These are phyloP conservation scores for Patiria miniata DNA, from an alignment of 35 echinoderm and acorn worm species.

Conservation along the genomic window DNA sequence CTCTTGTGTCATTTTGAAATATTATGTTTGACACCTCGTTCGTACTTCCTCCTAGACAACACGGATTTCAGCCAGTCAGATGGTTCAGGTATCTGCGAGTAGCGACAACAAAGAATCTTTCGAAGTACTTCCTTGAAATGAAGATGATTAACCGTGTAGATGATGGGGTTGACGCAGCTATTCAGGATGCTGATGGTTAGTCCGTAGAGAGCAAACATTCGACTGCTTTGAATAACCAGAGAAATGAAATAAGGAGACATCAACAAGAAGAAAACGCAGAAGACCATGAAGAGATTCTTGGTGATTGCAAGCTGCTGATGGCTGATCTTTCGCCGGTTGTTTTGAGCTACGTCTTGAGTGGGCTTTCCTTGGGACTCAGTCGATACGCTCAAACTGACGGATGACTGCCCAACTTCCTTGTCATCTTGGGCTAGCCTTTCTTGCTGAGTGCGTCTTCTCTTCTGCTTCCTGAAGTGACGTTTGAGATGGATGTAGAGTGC, in stretches of 20 bases:
- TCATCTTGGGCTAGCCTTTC: too few relatives aligned
- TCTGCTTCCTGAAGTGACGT: constrained; percentile 56
- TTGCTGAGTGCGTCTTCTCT: too few relatives aligned
- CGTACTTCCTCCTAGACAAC: too few relatives aligned
- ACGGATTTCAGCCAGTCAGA: background rate
- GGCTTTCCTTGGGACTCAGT: too few relatives aligned
- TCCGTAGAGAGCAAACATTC: constrained; percentile 9
- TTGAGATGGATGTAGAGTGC: constrained; percentile 63
- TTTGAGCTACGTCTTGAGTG: background rate
- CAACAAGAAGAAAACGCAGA: constrained; percentile 46
- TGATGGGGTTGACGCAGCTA: constrained; percentile 58
- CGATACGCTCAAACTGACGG: too few relatives aligned
- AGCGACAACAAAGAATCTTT: constrained; percentile 44
- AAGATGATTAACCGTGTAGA: constrained; percentile 60
- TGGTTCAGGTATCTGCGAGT: constrained; percentile 43
- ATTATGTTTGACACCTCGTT: too few relatives aligned
- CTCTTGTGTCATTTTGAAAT: too few relatives aligned
- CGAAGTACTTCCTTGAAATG: constrained; percentile 62
- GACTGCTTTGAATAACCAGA: constrained; percentile 4
- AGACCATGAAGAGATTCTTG: constrained; percentile 69
- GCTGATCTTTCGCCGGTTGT: constrained; percentile 15
- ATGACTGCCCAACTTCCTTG: too few relatives aligned
- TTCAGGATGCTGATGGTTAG: constrained; percentile 35
- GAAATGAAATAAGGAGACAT: constrained; percentile 42
- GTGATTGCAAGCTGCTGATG: constrained; percentile 51